phyloP scores from a whole-genome alignment of 2,888 invertebrate genomes.

The Cephus spinipes region DNA sequence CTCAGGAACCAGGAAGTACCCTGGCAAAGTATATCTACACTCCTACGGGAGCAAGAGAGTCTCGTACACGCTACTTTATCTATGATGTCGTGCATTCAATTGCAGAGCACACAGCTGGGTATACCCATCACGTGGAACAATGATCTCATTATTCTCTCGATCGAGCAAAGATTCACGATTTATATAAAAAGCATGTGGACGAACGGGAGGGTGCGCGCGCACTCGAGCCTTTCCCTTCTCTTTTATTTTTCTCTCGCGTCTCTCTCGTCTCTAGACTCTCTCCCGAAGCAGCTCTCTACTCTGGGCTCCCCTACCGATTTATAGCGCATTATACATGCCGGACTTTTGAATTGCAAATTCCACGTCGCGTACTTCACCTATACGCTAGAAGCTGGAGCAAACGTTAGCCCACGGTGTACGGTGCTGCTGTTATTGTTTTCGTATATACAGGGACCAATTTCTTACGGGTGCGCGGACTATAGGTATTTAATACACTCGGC shows the following conservation, averaged over 20 bases:
- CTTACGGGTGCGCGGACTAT: neutral
- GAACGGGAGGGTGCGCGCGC: neutral
- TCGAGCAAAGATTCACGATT: conserved; percentile 44
- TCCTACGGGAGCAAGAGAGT: neutral
- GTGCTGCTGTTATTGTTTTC: neutral
- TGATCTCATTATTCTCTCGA: conserved; percentile 56
- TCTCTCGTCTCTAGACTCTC: conserved; percentile 25
- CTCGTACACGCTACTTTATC: neutral
- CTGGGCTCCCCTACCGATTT: conserved; percentile 41
- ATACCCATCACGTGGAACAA: conserved; percentile 43
- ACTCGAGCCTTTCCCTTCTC: conserved; percentile 22
- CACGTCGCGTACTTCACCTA: conserved; percentile 42
- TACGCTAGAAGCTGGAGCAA: neutral
- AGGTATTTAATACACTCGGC: conserved; percentile 2
- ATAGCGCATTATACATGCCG: conserved; percentile 47
- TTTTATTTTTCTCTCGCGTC: conserved; percentile 24
- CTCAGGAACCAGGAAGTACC: neutral
- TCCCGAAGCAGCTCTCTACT: conserved; percentile 15
- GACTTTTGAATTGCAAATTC: conserved; percentile 61
- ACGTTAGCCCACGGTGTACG: neutral
- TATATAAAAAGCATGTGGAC: conserved; percentile 22
- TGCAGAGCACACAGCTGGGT: conserved; percentile 19
- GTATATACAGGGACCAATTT: neutral
- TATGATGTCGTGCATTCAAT: neutral
- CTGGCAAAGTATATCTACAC: neutral